A percentile compares a stretch with the other conserved stretches of the same genome.
Evolutionary conservation across 2,888 invertebrate genomes (phyloP).

Genomic region (Scotopteryx bipunctaria): DNA sequence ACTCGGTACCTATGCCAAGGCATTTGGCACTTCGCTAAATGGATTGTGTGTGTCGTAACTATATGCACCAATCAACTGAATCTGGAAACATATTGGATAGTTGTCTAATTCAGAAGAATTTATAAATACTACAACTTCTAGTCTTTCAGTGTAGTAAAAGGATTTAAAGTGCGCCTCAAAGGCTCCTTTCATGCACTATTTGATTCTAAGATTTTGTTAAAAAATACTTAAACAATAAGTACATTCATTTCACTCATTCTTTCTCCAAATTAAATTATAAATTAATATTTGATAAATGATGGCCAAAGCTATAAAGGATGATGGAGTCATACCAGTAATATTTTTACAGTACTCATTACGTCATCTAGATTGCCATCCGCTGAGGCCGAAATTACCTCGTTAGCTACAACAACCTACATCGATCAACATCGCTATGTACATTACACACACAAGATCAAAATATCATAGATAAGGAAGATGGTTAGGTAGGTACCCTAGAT

Average conservation of each 20-base stretch:
- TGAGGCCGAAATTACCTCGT: constrained; percentile 44
- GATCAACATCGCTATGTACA: constrained; percentile 53
- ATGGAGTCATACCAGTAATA: constrained; percentile 41
- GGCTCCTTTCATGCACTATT: too few species aligned
- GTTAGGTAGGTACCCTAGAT: not conserved
- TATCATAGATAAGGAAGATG: constrained; percentile 43
- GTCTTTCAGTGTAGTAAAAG: too few species aligned
- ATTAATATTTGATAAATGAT: not conserved
- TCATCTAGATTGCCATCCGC: constrained; percentile 43
- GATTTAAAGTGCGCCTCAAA: too few species aligned
- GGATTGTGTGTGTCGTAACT: constrained; percentile 47
- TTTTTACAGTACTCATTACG: constrained; percentile 42
- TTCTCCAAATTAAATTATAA: too few species aligned
- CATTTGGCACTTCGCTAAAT: constrained; percentile 48
- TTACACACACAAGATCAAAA: constrained; percentile 49
- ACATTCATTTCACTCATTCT: too few species aligned
- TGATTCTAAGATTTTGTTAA: too few species aligned
- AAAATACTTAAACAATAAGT: too few species aligned
- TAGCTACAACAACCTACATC: constrained; percentile 46
- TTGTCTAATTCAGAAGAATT: not conserved
- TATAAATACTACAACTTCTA: too few species aligned
- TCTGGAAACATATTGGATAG: constrained; percentile 11
- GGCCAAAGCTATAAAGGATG: constrained; percentile 11
- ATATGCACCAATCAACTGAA: constrained; percentile 34
- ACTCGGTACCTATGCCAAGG: constrained; percentile 45